phyloP scores from a whole-genome alignment of 2,113 vertebrate genomes.

The Amphilophus citrinellus region DNA sequence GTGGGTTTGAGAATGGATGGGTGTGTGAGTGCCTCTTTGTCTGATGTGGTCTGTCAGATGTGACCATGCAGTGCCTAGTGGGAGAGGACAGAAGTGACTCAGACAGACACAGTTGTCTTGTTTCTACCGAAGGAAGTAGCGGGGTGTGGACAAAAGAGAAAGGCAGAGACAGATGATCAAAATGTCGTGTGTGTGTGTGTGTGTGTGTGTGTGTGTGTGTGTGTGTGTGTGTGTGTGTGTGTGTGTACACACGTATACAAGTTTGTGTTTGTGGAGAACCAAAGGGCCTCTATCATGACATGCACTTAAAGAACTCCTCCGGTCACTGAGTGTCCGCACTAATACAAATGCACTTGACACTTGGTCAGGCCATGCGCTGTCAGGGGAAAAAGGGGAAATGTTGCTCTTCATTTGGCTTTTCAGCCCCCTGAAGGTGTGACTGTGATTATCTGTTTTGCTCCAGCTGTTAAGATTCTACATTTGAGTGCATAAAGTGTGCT shows the following conservation, averaged over 20 bases:
- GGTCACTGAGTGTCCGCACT: slow-evolving; percentile 5
- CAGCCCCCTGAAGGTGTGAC: neutral
- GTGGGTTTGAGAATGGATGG: slow-evolving; percentile 8
- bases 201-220: too few species aligned
- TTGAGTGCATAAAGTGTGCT: neutral
- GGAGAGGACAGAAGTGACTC: slow-evolving; percentile 50
- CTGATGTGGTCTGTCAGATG: slow-evolving; percentile 66
- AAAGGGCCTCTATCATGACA: slow-evolving; percentile 12
- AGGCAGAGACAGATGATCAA: neutral
- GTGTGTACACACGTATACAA: neutral
- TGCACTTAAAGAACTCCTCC: slow-evolving; percentile 10
- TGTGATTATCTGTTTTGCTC: slow-evolving; percentile 30
- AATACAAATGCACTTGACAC: slow-evolving; percentile 27
- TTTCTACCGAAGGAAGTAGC: slow-evolving; percentile 9
- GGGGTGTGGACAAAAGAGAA: neutral
- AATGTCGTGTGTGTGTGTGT: neutral
- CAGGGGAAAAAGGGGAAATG: neutral
- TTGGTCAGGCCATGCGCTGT: neutral
- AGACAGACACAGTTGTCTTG: slow-evolving; percentile 31
- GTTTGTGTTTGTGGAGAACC: neutral
- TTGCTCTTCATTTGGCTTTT: neutral
- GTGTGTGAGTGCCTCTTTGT: slow-evolving; percentile 35
- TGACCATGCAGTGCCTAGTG: slow-evolving; percentile 47
- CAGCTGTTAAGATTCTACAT: neutral
- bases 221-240: neutral